Evolutionary conservation across 2,888 invertebrate species (phyloP).

Genomic region (Lissonota sp.): DNA sequence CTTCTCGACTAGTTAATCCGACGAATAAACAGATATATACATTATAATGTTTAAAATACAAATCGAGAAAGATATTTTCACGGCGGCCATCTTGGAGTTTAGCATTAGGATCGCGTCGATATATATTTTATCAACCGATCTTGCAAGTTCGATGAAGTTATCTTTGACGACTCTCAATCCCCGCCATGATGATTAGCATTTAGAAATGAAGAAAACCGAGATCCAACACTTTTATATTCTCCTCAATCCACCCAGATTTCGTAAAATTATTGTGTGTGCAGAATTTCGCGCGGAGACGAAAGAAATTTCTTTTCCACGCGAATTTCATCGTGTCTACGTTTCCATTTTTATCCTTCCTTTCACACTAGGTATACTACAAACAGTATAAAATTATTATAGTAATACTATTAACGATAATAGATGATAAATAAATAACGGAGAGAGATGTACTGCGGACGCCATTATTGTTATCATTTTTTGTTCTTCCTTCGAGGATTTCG

Average conservation of each 20-base stretch:
- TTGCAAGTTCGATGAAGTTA: too few species aligned
- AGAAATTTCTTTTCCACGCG: constrained; percentile 24
- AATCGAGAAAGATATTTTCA: too few species aligned
- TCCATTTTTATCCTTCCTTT: constrained; percentile 12
- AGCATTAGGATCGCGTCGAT: too few species aligned
- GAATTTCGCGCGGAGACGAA: neutral
- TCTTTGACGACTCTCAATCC: too few species aligned
- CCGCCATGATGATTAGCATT: too few species aligned
- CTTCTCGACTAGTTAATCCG: too few species aligned
- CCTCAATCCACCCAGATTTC: neutral
- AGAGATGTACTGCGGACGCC: constrained; percentile 38
- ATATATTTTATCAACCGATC: too few species aligned
- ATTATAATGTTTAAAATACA: too few species aligned
- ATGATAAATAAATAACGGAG: neutral
- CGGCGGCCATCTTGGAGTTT: too few species aligned
- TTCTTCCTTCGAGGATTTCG: constrained; percentile 41
- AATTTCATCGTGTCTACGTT: neutral
- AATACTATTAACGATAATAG: constrained; percentile 22
- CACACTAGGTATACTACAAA: constrained; percentile 33
- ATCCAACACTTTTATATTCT: too few species aligned
- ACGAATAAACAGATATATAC: too few species aligned
- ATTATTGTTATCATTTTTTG: constrained; percentile 22
- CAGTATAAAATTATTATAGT: constrained; percentile 59
- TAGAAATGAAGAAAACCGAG: too few species aligned
- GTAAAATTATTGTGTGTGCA: neutral